phyloP scores from a whole-genome alignment of 2,888 invertebrate species.

The Xylocampa areola region DNA sequence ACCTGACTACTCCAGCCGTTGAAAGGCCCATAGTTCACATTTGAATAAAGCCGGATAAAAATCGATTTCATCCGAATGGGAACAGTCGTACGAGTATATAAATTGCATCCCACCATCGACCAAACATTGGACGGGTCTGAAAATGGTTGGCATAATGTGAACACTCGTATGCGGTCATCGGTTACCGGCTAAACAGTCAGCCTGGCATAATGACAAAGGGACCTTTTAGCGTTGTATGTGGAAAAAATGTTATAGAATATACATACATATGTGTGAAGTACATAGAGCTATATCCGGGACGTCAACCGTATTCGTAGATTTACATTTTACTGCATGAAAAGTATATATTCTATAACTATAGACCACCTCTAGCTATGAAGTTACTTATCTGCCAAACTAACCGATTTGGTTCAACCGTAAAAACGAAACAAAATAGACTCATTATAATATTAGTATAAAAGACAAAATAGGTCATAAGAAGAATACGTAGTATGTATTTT shows the following conservation, averaged over 20 bases:
- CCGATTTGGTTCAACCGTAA: no score
- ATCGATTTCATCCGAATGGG: slow-evolving; percentile 7
- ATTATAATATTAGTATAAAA: no score
- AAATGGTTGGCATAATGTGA: slow-evolving; percentile 27
- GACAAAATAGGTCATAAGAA: slow-evolving; percentile 1
- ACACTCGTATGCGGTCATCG: slow-evolving; percentile 40
- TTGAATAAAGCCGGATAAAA: slow-evolving; percentile 16
- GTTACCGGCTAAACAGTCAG: slow-evolving; percentile 28
- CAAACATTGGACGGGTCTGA: slow-evolving; percentile 14
- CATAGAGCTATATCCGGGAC: no score
- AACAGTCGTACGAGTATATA: slow-evolving; percentile 15
- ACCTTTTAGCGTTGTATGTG: slow-evolving; percentile 5
- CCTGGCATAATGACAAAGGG: slow-evolving; percentile 27
- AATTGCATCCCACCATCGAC: slow-evolving; percentile 27
- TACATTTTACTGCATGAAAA: no score
- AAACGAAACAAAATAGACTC: slow-evolving; percentile 6
- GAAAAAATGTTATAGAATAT: no score
- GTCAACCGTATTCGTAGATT: no score
- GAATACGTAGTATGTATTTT: slow-evolving; percentile 18
- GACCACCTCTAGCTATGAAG: no score
- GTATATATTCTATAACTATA: no score
- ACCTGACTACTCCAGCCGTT: no score
- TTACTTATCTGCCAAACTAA: no score
- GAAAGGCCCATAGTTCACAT: neutral
- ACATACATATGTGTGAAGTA: no score